phyloP scores from a whole-genome alignment of 2,888 invertebrate genomes.

The Orthonevra nobilis region DNA sequence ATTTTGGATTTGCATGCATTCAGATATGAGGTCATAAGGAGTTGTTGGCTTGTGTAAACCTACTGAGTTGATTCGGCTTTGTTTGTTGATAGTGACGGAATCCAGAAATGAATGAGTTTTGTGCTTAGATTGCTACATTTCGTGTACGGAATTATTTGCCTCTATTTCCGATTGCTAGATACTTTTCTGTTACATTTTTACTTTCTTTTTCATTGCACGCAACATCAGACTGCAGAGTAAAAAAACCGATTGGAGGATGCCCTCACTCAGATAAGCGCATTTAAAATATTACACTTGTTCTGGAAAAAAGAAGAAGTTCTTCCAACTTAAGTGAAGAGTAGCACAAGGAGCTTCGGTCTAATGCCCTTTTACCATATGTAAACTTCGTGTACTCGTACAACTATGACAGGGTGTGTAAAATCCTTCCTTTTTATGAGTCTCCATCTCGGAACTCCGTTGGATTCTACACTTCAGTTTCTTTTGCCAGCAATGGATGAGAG shows the following conservation, averaged over 20 bases:
- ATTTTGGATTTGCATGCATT: slow-evolving; percentile 53
- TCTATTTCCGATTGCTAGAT: background rate
- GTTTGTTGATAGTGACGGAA: slow-evolving; percentile 53
- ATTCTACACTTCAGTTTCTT: slow-evolving; percentile 30
- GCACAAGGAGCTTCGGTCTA: slow-evolving; percentile 47
- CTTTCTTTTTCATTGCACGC: no score
- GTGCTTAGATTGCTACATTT: no score
- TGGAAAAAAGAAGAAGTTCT: slow-evolving; percentile 29
- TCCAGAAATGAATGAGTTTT: no score
- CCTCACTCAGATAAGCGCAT: slow-evolving; percentile 53
- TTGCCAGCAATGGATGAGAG: slow-evolving; percentile 41
- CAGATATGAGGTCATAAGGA: slow-evolving; percentile 61
- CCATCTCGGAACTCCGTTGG: slow-evolving; percentile 38
- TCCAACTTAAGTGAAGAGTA: slow-evolving; percentile 4
- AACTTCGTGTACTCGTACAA: slow-evolving; percentile 63
- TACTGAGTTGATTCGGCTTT: no score
- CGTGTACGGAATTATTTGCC: slow-evolving; percentile 18
- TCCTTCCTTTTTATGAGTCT: slow-evolving; percentile 59
- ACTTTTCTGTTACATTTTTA: no score
- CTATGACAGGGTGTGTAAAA: slow-evolving; percentile 66
- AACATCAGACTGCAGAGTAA: slow-evolving; percentile 31
- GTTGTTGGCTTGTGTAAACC: no score
- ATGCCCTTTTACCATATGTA: slow-evolving; percentile 64
- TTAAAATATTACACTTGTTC: slow-evolving; percentile 63
- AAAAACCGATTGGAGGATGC: slow-evolving; percentile 44